Percentiles rank a stretch among this genome's conserved stretches.
Evolutionary conservation across 2,888 invertebrate species (phyloP).

Genomic region (Resseliella maxima): DNA sequence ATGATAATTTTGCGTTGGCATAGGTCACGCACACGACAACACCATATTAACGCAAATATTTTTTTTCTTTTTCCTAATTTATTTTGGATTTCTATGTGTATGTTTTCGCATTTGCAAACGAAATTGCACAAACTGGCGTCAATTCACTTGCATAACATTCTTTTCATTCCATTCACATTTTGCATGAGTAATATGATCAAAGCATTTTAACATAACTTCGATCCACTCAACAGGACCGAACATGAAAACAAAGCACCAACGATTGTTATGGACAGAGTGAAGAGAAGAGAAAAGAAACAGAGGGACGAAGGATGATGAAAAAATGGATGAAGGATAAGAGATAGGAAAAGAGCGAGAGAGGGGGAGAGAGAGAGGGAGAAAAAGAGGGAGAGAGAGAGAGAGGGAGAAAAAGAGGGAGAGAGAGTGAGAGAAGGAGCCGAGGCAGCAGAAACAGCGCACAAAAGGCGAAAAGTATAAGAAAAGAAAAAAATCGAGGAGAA

Average conservation of each 20-base stretch:
- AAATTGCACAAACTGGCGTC: background rate
- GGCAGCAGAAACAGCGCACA: background rate
- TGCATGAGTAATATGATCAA: background rate
- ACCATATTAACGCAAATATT: background rate
- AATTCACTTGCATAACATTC: background rate
- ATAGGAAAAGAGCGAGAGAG: no score
- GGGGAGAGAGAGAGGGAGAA: no score
- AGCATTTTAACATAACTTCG: background rate
- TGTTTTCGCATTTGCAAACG: background rate
- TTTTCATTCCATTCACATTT: background rate
- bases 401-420: no score
- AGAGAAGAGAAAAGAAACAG: background rate
- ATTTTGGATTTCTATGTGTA: background rate
- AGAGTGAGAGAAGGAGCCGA: no score
- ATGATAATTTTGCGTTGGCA: background rate
- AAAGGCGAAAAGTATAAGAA: no score
- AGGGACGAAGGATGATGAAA: background rate
- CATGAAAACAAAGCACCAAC: background rate
- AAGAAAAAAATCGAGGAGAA: background rate
- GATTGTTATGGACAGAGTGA: background rate
- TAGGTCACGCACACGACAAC: background rate
- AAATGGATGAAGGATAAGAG: background rate
- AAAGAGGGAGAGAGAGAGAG: background rate
- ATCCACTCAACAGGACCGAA: slow-evolving; percentile 40
- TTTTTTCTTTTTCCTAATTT: background rate